These are phyloP conservation scores for Arothron firmamentum DNA, from an alignment of 2,113 vertebrate genomes.

Conservation along the genomic window DNA sequence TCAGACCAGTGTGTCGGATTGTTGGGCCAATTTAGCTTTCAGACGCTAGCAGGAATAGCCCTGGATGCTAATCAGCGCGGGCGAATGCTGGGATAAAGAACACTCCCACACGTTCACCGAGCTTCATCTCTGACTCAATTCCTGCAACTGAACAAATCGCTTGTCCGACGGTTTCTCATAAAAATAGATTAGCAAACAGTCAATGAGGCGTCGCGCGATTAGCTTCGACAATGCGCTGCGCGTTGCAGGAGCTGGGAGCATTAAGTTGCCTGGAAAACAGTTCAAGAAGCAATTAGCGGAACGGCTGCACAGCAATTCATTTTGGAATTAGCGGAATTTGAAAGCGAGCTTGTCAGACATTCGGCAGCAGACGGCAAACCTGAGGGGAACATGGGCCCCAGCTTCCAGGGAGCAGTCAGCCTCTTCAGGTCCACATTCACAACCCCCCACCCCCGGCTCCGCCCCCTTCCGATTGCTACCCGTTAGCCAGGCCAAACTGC, in stretches of 20 bases:
- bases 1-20: constrained; percentile 10
- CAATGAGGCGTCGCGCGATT: constrained; percentile 52
- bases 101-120: constrained; percentile 21
- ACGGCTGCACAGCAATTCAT: constrained; percentile 29
- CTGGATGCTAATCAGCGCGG: constrained; percentile 14
- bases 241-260: constrained; percentile 33
- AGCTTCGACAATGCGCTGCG: constrained; percentile 33
- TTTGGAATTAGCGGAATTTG: constrained; percentile 28
- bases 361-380: constrained; percentile 27
- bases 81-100: neutral
- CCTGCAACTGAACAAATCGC: constrained; percentile 39
- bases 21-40: constrained; percentile 11
- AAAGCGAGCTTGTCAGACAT: constrained; percentile 30
- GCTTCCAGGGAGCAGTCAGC: too few species aligned
- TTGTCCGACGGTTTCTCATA: constrained; percentile 38
- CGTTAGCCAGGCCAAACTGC: constrained; percentile 45
- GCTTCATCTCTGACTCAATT: constrained; percentile 44
- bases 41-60: constrained; percentile 20
- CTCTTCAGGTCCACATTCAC: neutral
- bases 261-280: constrained; percentile 35
- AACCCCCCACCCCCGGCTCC: constrained; percentile 10
- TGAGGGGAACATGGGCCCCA: constrained; percentile 9
- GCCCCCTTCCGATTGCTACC: constrained; percentile 40
- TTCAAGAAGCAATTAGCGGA: constrained; percentile 52
- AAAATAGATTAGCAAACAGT: constrained; percentile 52